A percentile compares a stretch with the other conserved stretches of the same genome.
Conservation (phyloP, 2,113 vertebrate genomes). For the Dromiciops gliroides region DNA sequence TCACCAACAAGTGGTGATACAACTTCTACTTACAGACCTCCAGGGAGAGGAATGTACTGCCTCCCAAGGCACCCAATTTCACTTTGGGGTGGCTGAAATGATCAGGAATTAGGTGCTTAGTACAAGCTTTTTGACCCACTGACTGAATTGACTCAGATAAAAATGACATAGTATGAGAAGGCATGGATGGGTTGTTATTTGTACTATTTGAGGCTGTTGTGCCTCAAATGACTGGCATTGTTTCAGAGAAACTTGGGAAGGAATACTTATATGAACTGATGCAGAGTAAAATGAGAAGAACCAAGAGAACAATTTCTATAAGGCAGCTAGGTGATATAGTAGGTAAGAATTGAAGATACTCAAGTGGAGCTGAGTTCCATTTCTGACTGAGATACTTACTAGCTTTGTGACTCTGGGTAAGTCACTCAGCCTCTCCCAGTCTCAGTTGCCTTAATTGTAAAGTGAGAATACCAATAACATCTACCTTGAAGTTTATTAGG, state of each 20-base stretch:
- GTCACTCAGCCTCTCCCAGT: not conserved
- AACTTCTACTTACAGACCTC: not conserved
- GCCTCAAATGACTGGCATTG: not conserved
- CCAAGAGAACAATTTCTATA: not conserved
- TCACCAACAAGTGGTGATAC: not conserved
- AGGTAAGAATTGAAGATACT: too few relatives aligned
- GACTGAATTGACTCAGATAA: not conserved
- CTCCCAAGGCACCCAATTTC: not conserved
- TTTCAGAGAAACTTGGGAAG: not conserved
- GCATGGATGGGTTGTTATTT: not conserved
- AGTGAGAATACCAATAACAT: not conserved
- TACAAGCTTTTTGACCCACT: not conserved
- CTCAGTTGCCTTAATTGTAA: not conserved
- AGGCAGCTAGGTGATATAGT: too few relatives aligned
- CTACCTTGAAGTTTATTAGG: too few relatives aligned
- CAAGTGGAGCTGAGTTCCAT: too few relatives aligned
- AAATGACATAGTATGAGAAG: not conserved
- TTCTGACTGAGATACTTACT: not conserved
- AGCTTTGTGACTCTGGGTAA: not conserved
- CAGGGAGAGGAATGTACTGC: not conserved
- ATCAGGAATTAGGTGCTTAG: not conserved
- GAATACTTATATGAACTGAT: not conserved
- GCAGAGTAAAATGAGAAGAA: not conserved
- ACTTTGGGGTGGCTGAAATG: not conserved
- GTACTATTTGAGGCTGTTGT: not conserved